phyloP scores from a whole-genome alignment of 2,888 invertebrate genomes.

The Empis stercorea region DNA sequence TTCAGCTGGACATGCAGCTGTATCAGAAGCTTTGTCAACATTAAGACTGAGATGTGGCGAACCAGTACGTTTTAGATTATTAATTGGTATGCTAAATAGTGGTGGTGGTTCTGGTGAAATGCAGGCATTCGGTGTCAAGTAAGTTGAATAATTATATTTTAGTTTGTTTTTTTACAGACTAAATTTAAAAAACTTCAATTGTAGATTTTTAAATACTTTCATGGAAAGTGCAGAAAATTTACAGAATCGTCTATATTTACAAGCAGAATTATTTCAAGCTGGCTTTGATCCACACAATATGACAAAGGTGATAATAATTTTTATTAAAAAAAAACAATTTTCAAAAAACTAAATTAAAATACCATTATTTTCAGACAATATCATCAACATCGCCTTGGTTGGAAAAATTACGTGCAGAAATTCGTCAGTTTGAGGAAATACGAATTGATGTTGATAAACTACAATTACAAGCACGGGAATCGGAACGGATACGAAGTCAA shows the following conservation, averaged over 20 bases:
- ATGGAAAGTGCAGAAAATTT: slow-evolving; percentile 60
- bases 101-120: slow-evolving; percentile 60
- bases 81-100: slow-evolving; percentile 78
- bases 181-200: too few relatives aligned
- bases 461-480: slow-evolving; percentile 53
- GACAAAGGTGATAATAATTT: slow-evolving; percentile 30
- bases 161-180: background rate
- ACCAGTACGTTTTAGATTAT: slow-evolving; percentile 80
- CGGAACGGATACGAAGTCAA: slow-evolving; percentile 57
- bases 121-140: slow-evolving; percentile 62
- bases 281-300: slow-evolving; percentile 50
- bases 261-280: slow-evolving; percentile 72
- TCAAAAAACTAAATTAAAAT: background rate
- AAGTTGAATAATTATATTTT: slow-evolving; percentile 6
- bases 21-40: slow-evolving; percentile 83
- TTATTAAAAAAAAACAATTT: background rate
- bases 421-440: slow-evolving; percentile 63
- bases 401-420: slow-evolving; percentile 51
- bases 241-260: slow-evolving; percentile 69
- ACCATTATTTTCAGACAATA: slow-evolving; percentile 40
- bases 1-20: slow-evolving; percentile 65
- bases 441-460: slow-evolving; percentile 69
- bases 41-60: slow-evolving; percentile 79
- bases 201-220: slow-evolving; percentile 67
- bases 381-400: slow-evolving; percentile 49